A percentile compares a stretch with the other conserved stretches of the same genome.
Evolutionary conservation across 2,888 invertebrate genomes (phyloP).

Genomic region (Andrena haemorrhoa): DNA sequence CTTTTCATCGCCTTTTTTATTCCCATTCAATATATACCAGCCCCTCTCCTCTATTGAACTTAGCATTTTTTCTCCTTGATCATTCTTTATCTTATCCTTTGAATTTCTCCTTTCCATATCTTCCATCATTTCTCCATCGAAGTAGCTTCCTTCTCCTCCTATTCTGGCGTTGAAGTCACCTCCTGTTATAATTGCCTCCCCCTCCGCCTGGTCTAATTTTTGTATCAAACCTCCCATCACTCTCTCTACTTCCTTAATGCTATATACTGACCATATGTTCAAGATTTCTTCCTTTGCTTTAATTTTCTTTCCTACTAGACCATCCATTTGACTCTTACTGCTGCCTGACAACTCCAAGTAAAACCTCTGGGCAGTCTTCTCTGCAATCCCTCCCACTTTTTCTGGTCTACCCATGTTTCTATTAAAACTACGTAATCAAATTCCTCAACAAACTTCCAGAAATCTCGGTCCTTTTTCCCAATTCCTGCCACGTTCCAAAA

Average conservation of each 20-base stretch:
- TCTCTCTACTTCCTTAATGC: not conserved
- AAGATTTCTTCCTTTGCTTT: not conserved
- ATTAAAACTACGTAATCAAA: not conserved
- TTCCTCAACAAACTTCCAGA: no score
- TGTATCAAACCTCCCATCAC: no score
- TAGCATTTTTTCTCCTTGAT: not conserved
- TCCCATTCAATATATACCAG: constrained; percentile 4
- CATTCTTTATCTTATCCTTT: not conserved
- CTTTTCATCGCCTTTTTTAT: not conserved
- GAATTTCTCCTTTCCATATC: not conserved
- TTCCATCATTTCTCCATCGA: not conserved
- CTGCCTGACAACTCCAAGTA: not conserved
- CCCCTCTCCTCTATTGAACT: not conserved
- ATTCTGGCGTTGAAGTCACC: no score
- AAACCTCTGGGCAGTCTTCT: not conserved
- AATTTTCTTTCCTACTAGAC: not conserved
- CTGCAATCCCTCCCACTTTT: not conserved
- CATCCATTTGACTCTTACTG: not conserved
- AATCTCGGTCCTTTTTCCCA: not conserved
- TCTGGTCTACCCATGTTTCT: not conserved
- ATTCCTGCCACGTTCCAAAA: not conserved
- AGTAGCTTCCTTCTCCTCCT: no score
- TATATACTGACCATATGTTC: not conserved
- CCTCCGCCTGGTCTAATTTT: no score
- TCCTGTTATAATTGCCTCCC: no score